phyloP scores from a whole-genome alignment of 1,140 invertebrate genomes.

The Dreissena polymorpha region DNA sequence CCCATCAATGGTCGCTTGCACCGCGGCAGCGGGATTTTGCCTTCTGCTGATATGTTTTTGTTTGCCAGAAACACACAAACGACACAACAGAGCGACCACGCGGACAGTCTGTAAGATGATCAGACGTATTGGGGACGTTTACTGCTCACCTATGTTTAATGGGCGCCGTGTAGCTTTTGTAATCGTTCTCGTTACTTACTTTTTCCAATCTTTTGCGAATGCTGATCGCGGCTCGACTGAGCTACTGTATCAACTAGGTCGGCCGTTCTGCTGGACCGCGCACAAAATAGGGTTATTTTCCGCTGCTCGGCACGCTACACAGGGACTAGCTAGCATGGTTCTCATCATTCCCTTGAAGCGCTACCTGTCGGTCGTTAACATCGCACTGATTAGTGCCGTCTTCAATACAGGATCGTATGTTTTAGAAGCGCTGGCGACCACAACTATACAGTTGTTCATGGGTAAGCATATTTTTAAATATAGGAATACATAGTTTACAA shows the following conservation, averaged over 20 bases:
- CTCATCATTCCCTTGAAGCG: background rate
- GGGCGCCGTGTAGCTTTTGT: too few species aligned
- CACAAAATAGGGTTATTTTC: constrained; percentile 31
- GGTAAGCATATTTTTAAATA: background rate
- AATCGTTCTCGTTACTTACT: background rate
- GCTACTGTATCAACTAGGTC: constrained; percentile 43
- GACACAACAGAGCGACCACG: too few species aligned
- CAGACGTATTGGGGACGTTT: too few species aligned
- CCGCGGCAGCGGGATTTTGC: background rate
- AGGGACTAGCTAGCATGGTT: constrained; percentile 15
- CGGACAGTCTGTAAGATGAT: too few species aligned
- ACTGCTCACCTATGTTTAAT: too few species aligned
- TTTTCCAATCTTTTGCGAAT: constrained; percentile 11
- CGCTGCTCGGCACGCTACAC: background rate
- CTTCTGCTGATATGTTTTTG: background rate
- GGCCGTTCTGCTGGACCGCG: constrained; percentile 43
- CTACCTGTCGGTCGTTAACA: constrained; percentile 19
- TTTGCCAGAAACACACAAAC: constrained; percentile 5
- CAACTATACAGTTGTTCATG: constrained; percentile 25
- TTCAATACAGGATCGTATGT: constrained; percentile 26
- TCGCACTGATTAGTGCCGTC: constrained; percentile 6
- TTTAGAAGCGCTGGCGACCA: constrained; percentile 33
- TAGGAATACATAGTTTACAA: too few species aligned
- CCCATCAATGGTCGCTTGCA: background rate
- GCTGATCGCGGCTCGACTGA: constrained; percentile 9